Evolutionary conservation across 2,797 vertebrate genomes (phyloP), one percentile per base, ranked within the genome.

Genomic region (Odontamblyopus rebecca): DNA sequence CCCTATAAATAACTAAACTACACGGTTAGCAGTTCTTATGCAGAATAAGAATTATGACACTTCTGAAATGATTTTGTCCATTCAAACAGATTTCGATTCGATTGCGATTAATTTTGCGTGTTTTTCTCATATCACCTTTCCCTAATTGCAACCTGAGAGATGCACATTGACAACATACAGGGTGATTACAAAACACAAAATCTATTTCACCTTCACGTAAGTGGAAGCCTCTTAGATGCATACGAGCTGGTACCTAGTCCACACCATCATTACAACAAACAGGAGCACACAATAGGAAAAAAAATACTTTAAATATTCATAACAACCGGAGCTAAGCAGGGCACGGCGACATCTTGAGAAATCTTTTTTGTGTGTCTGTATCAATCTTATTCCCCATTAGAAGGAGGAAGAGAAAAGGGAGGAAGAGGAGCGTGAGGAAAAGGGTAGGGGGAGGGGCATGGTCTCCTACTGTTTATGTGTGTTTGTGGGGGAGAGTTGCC

Each of bases 261-360:
- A 70, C 75, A 69, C 69, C 68, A 70, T 61, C 75, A 75, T 79
- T 62, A 72, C 64, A 71, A 74, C 79, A 78, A 79, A 79, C 74
- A 74, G 74, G 67, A 71, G 74, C 75, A 77, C 73, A 81, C 76
- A 86, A 79, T 41, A 41, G 53, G 59, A 71, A 61, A 60, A 78
- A 77, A 67, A 66, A 66, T 71, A 71, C 77, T 91, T 90, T 91
- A 91, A 90, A 91, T 90, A 89, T 89, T 90, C 84, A 90, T 89
- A 89, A 65, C 15, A 3, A 67, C 82, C 38, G 59, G 76, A 86
- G 81, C 78, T 69, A 79, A 83, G 81, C 75, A 85, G 77, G 71
- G 78, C 84, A 82, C 77, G 70, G 71, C 51, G 60, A 85, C 79
- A 89, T 87, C 77, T 89, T 86, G 90, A 87, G 82, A 88, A 89